phyloP scores from a whole-genome alignment of 2,888 invertebrate species.

The Drosophila neutralis region DNA sequence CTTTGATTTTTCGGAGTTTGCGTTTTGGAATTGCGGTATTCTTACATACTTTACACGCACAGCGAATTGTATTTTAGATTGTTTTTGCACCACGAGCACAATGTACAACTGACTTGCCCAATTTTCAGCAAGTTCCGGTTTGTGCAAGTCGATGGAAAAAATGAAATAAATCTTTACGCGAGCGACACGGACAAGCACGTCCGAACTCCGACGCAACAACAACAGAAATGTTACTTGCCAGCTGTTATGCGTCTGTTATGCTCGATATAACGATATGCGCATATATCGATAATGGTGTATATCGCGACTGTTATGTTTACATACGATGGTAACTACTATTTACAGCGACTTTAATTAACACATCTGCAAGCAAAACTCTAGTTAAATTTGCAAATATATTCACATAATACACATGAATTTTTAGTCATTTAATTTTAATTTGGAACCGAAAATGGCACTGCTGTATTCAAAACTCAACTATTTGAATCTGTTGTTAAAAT shows the following conservation, averaged over 20 bases:
- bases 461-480: background rate
- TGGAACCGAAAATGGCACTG: background rate
- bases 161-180: conserved; percentile 60
- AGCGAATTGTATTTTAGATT: conserved; percentile 40
- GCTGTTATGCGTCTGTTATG: conserved; percentile 21
- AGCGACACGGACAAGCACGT: conserved; percentile 54
- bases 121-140: conserved; percentile 73
- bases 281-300: conserved; percentile 2
- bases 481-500: background rate
- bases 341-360: background rate
- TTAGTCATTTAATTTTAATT: too few species aligned
- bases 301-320: background rate
- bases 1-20: conserved; percentile 28
- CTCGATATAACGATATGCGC: background rate
- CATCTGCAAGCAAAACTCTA: background rate
- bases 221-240: conserved; percentile 56
- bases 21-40: conserved; percentile 38
- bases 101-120: conserved; percentile 59
- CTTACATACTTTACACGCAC: conserved; percentile 61
- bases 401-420: background rate
- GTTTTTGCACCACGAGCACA: conserved; percentile 59
- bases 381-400: background rate
- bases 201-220: conserved; percentile 59
- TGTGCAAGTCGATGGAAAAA: conserved; percentile 65
- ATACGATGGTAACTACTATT: conserved; percentile 3